phyloP scores from a whole-genome alignment of 2,888 invertebrate genomes.

The Panopea generosa region DNA sequence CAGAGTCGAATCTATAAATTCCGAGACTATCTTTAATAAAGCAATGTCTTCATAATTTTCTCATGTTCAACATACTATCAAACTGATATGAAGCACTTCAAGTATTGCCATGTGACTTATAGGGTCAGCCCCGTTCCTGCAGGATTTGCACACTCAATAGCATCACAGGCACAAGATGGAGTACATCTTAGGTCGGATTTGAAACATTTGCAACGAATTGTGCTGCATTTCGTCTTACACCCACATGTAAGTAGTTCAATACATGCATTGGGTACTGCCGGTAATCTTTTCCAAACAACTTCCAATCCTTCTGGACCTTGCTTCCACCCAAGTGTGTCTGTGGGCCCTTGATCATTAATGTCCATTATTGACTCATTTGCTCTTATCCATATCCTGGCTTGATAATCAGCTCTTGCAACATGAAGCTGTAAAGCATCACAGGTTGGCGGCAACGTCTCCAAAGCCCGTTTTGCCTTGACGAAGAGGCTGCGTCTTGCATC shows the following conservation, averaged over 20 bases:
- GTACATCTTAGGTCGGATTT: slow-evolving; percentile 10
- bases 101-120: too few species aligned
- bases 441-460: slow-evolving; percentile 11
- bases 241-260: slow-evolving; percentile 35
- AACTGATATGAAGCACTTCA: too few species aligned
- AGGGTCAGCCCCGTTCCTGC: too few species aligned
- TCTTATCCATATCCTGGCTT: slow-evolving; percentile 19
- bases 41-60: too few species aligned
- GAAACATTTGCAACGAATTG: slow-evolving; percentile 21
- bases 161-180: slow-evolving; percentile 19
- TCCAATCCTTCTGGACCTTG: slow-evolving; percentile 12
- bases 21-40: too few species aligned
- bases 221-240: slow-evolving; percentile 35
- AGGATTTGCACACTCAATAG: slow-evolving; percentile 21
- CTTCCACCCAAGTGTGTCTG: slow-evolving; percentile 7
- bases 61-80: too few species aligned
- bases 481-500: too few species aligned
- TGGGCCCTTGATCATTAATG: slow-evolving; percentile 5
- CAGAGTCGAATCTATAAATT: too few species aligned
- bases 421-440: slow-evolving; percentile 1
- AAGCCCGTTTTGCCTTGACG: too few species aligned
- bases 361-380: slow-evolving; percentile 1
- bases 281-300: slow-evolving; percentile 33
- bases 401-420: slow-evolving; percentile 8
- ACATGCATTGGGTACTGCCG: slow-evolving; percentile 37